Evolutionary conservation across 2,888 invertebrate genomes (phyloP), one percentile per base, ranked within the genome.

Genomic region (Monoplex corrugatus): DNA sequence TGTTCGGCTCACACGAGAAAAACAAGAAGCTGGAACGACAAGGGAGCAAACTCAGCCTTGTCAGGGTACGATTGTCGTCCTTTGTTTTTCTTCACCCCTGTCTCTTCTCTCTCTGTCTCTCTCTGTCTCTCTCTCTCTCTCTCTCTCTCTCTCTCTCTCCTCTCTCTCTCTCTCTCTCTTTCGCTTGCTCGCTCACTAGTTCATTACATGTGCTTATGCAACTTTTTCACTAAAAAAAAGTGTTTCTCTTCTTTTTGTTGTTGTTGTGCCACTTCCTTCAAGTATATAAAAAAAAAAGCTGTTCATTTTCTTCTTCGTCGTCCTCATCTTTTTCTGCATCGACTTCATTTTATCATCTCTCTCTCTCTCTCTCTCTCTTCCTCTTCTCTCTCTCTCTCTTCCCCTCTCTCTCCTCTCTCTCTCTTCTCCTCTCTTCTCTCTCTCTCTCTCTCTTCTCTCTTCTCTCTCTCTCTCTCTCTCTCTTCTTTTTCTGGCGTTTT

Each of bases 1-100:
- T 96, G 91, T 95, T 98, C 85, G 96, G 96, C 1, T 96, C 96
- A 45, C 96, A 96, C 1, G 95, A 95, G 82, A 97, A 97, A 0
- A 96, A 96, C 91, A 93, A 93, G 84, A 92, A 92, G 80, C 90
- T 94, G 72, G 93, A 94, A 45, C 90, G 93, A 85, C 93, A 94
- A 32, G 94, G 94, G 44, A 95, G 95, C 91, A 92, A 94, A 75
- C 88, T 94, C n/a, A 95, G 95, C 89, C 91, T 95, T 1, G 87
- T 87, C 50, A 91, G 94, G 93, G 95, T 95, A 91, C 91, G 93
- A 1, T 57, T 57, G 10, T 57, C 57, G 57, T 57, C 28, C 57
- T 57, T 72, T 32, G 68, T 57, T 57, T 57, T 57, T 5, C 19
- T n/a, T n/a, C n/a, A n/a, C n/a, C n/a, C n/a, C n/a, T n/a, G n/a